Evolutionary conservation across 2,888 invertebrate species (phyloP), one percentile per base, ranked within the genome.

Genomic region (Melanargia galathea): DNA sequence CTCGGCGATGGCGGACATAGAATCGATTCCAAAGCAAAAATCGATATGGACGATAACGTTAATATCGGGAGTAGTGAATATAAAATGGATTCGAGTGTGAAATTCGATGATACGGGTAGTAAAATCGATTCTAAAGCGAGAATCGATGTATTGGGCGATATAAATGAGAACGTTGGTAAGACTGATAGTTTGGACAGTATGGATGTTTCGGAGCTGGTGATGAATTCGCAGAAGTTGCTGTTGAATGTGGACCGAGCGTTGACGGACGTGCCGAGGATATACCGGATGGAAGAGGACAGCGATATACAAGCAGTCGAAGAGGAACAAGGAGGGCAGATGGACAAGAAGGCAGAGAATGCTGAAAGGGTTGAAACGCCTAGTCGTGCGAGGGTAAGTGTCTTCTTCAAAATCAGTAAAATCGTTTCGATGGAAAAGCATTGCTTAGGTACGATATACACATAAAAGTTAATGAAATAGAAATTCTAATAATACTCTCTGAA

Each of bases 161-260:
- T 52, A 6, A 52, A 52, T 60, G 75, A 80, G 26, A 81, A 79
- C 68, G 64, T 72, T 16, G 70, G 63, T 24, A 59, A 43, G 33
- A 49, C 46, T 33, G 64, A 62, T 20, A 40, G 48, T 51, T 62
- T 65, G 26, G 62, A 65, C 18, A 72, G 75, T 55, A 62, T 64
- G 4, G 79, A 82, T 33, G 26, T 79, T 10, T 81, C 85, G 0
- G 86, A 89, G 43, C 68, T 92, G 30, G 89, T 92, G 67, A 73
- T 78, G 48, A 92, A 90, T 65, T 91, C 91, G 0, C 88, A 92
- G 72, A 87, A 80, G 67, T 64, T 92, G 66, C 69, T 92, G 71
- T 65, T 75, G 67, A 86, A 88, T 66, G 91, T 92, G 1, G 89
- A 91, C 66, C 85, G 80, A 61, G 90, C 76, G 33, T 69, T 92